A percentile compares a stretch with the other conserved stretches of the same genome.
These are phyloP conservation scores for Sphenodon punctatus DNA, from an alignment of 2,797 vertebrate genomes.

Conservation along the genomic window DNA sequence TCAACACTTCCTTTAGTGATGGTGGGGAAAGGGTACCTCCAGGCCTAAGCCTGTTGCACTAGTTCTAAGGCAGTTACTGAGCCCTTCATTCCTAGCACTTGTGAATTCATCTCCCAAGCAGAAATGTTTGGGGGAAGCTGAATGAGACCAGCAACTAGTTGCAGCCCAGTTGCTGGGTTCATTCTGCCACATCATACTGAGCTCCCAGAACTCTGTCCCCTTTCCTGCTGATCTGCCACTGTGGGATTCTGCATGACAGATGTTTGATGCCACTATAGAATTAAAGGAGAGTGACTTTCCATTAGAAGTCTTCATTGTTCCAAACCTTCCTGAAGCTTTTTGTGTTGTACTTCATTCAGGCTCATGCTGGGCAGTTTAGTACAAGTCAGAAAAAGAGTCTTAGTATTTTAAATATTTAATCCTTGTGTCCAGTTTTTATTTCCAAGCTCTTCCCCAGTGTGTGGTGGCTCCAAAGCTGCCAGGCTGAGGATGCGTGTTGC, in stretches of 20 bases:
- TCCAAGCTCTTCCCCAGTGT: neutral
- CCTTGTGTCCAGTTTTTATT: neutral
- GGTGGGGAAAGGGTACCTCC: rapidly evolving
- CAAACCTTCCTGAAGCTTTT: slow-evolving; percentile 28
- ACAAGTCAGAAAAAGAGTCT: neutral
- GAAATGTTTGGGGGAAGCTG: too few species aligned
- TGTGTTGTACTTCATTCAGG: neutral
- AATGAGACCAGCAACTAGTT: too few species aligned
- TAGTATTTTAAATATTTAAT: slow-evolving; percentile 8
- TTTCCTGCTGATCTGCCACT: too few species aligned
- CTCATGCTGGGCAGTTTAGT: neutral
- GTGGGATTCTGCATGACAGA: slow-evolving; percentile 11
- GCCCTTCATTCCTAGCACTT: neutral
- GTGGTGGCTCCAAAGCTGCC: slow-evolving; percentile 5
- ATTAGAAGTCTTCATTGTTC: neutral
- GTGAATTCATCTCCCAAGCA: too few species aligned
- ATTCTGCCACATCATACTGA: too few species aligned
- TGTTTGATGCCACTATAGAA: neutral
- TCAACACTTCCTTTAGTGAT: neutral
- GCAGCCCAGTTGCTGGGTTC: too few species aligned
- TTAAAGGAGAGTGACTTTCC: neutral
- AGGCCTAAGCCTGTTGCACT: neutral
- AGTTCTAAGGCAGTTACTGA: neutral
- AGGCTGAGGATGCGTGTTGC: neutral
- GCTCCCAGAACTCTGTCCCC: too few species aligned